These are phyloP conservation scores for Lagodon rhomboides DNA, from an alignment of 2,797 vertebrate species.

Conservation along the genomic window DNA sequence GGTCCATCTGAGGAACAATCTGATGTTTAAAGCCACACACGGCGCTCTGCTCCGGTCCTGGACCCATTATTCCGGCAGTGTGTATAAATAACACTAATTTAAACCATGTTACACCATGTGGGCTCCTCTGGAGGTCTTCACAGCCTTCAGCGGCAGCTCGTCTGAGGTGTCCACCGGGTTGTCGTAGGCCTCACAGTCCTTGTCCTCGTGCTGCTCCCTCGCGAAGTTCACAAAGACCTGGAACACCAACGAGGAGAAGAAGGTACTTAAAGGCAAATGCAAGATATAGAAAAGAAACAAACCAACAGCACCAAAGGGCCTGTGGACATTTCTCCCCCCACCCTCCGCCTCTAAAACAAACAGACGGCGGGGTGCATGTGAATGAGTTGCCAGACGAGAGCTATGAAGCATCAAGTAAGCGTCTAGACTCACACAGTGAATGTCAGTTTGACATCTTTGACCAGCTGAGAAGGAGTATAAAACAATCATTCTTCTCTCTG, in stretches of 20 bases:
- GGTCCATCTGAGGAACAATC: not conserved
- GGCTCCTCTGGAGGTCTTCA: slow-evolving; percentile 10
- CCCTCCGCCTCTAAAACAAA: slow-evolving; percentile 51
- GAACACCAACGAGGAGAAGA: slow-evolving; percentile 32
- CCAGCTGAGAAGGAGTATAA: slow-evolving; percentile 75
- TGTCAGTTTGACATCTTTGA: slow-evolving; percentile 77
- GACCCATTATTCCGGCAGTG: not conserved
- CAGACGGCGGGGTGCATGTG: slow-evolving; percentile 50
- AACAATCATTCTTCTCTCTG: slow-evolving; percentile 75
- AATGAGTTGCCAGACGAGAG: slow-evolving; percentile 64
- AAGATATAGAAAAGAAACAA: slow-evolving; percentile 3
- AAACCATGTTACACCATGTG: slow-evolving; percentile 37
- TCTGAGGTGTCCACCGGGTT: slow-evolving; percentile 81
- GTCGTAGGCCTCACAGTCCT: slow-evolving; percentile 54
- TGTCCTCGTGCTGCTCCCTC: slow-evolving; percentile 73
- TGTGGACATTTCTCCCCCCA: slow-evolving; percentile 34
- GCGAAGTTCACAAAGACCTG: slow-evolving; percentile 89
- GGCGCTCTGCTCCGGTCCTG: not conserved
- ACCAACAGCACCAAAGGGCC: slow-evolving; percentile 17
- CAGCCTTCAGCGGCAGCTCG: slow-evolving; percentile 67
- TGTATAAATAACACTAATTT: not conserved
- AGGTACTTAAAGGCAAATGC: slow-evolving; percentile 30
- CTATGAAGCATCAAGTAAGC: slow-evolving; percentile 63
- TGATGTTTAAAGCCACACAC: not conserved
- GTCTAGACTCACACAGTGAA: slow-evolving; percentile 63